phyloP scores from a whole-genome alignment of 2,888 invertebrate genomes.

The Luperina nickerlii region DNA sequence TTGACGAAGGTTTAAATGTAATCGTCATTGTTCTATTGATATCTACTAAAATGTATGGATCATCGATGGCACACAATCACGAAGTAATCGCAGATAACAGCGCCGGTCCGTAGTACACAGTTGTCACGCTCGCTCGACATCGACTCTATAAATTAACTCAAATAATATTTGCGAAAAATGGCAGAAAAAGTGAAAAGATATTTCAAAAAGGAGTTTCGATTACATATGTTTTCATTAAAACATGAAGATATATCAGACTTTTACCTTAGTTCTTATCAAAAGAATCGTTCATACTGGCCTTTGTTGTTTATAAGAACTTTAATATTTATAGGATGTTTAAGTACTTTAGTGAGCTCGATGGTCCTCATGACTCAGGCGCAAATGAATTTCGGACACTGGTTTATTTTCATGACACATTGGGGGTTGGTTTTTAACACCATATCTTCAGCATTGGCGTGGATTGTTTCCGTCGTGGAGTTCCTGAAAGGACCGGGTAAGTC shows the following conservation, averaged over 20 bases:
- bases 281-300: conserved; percentile 75
- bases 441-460: conserved; percentile 75
- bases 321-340: conserved; percentile 77
- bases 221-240: conserved; percentile 73
- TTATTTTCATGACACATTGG: conserved; percentile 86
- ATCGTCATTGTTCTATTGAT: conserved; percentile 61
- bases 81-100: conserved; percentile 68
- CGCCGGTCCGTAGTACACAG: conserved; percentile 61
- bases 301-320: conserved; percentile 75
- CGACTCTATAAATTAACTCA: conserved; percentile 26
- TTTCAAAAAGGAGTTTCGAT: conserved; percentile 77
- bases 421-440: conserved; percentile 79
- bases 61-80: conserved; percentile 64
- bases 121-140: conserved; percentile 30
- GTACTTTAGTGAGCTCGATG: conserved; percentile 76
- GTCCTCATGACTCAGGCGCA: conserved; percentile 61
- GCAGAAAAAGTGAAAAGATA: conserved; percentile 74
- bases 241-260: conserved; percentile 79
- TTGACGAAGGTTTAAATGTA: conserved; percentile 43
- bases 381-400: conserved; percentile 72
- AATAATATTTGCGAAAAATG: conserved; percentile 71
- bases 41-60: conserved; percentile 66
- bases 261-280: conserved; percentile 79
- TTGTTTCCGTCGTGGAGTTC: conserved; percentile 74
- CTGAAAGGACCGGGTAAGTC: conserved; percentile 79